A percentile compares a stretch with the other conserved stretches of the same genome.
Evolutionary conservation across 2,888 invertebrate species (phyloP).

Genomic region (Phymatocera aterrima): DNA sequence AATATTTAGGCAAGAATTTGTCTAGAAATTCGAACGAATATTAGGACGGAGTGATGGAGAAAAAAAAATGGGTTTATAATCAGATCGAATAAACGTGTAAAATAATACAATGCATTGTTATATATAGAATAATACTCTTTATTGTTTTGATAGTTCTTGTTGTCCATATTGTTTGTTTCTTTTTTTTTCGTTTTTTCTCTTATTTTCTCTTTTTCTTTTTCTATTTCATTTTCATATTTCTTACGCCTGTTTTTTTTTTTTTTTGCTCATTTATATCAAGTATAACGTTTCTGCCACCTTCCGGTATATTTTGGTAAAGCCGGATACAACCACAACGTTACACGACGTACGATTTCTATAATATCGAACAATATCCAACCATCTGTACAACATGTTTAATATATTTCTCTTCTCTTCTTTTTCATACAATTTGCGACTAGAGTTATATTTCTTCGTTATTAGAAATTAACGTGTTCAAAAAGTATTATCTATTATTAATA

Average conservation of each 20-base stretch:
- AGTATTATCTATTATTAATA: background rate
- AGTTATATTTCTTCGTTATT: slow-evolving; percentile 55
- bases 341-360: slow-evolving; percentile 60
- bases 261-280: slow-evolving; percentile 36
- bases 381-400: slow-evolving; percentile 54
- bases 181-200: slow-evolving; percentile 52
- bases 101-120: slow-evolving; percentile 51
- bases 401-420: slow-evolving; percentile 27
- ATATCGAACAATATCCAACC: slow-evolving; percentile 62
- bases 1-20: too few species aligned
- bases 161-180: slow-evolving; percentile 70
- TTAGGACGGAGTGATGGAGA: background rate
- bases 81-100: background rate
- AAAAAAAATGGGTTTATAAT: background rate
- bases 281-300: slow-evolving; percentile 56
- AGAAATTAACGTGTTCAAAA: slow-evolving; percentile 1
- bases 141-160: slow-evolving; percentile 73
- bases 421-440: slow-evolving; percentile 70
- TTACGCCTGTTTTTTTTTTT: slow-evolving; percentile 59
- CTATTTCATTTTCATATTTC: slow-evolving; percentile 65
- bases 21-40: too few species aligned
- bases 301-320: slow-evolving; percentile 66
- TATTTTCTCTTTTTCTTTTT: background rate
- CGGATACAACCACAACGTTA: too few species aligned
- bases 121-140: slow-evolving; percentile 75